These are phyloP conservation scores for Tympanoctomys barrerae DNA, from an alignment of 2,797 vertebrate genomes.

Conservation along the genomic window DNA sequence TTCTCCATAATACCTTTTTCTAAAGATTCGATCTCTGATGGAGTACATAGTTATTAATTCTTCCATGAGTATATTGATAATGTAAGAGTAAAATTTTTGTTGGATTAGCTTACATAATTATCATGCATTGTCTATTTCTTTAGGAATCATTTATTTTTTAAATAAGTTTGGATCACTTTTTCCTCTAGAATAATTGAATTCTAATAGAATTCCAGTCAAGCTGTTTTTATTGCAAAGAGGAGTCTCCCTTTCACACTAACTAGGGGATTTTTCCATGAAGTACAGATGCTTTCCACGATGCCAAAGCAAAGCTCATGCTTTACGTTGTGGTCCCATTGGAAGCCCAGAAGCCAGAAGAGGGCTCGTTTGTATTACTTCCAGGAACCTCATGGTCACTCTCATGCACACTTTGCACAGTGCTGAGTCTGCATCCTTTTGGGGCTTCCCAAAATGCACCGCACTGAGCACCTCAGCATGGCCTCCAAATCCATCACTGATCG, in stretches of 20 bases:
- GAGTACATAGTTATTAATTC: not conserved
- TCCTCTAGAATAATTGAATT: not conserved
- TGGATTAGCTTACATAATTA: not conserved
- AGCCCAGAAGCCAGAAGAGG: not conserved
- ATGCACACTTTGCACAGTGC: not conserved
- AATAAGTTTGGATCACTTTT: slow-evolving; percentile 23
- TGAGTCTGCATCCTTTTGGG: not conserved
- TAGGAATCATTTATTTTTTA: not conserved
- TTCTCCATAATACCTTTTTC: not conserved
- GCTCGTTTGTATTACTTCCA: not conserved
- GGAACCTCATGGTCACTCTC: not conserved
- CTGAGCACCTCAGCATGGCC: not conserved
- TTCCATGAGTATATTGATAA: not conserved
- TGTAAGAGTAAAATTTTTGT: not conserved
- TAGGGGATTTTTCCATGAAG: not conserved
- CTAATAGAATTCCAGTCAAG: not conserved
- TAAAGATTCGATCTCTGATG: not conserved
- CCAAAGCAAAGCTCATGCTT: not conserved
- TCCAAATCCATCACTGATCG: not conserved
- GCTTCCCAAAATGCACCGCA: not conserved
- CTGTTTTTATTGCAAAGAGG: not conserved
- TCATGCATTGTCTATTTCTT: not conserved
- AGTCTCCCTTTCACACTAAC: not conserved
- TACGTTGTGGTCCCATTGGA: not conserved
- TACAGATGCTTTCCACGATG: not conserved